phyloP scores from a whole-genome alignment of 2,888 invertebrate genomes.

The Andrena minutula region DNA sequence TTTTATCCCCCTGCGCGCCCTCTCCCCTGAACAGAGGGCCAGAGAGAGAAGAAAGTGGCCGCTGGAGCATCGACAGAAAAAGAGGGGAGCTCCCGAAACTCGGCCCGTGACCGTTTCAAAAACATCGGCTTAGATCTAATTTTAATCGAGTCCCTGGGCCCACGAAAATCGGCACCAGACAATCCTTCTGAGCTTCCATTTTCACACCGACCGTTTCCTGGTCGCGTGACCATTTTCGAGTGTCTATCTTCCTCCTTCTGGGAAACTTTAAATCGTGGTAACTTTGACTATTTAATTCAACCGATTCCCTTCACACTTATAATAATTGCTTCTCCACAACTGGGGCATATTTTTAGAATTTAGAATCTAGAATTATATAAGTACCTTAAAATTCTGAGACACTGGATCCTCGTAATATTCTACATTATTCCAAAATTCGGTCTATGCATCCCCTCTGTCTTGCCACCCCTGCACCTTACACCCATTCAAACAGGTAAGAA shows the following conservation, averaged over 20 bases:
- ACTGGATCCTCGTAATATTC: not conserved
- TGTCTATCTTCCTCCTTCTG: not conserved
- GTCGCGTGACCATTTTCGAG: slow-evolving; percentile 17
- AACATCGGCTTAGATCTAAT: slow-evolving; percentile 82
- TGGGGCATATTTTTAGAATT: not conserved
- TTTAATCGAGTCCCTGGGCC: slow-evolving; percentile 76
- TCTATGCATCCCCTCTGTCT: too few relatives aligned
- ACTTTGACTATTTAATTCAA: not conserved
- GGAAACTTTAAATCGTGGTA: not conserved
- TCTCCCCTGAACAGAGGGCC: slow-evolving; percentile 42
- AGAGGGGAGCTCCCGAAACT: slow-evolving; percentile 48
- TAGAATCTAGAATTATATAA: too few relatives aligned
- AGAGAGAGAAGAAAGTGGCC: slow-evolving; percentile 53
- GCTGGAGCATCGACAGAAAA: slow-evolving; percentile 40
- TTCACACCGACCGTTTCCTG: slow-evolving; percentile 18
- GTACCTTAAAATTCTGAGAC: not conserved
- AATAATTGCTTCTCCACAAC: not conserved
- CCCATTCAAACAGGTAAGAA: not conserved
- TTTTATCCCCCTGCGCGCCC: slow-evolving; percentile 66
- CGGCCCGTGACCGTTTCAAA: slow-evolving; percentile 72
- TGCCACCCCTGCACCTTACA: too few relatives aligned
- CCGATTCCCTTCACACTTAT: not conserved
- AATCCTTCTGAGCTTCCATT: slow-evolving; percentile 31
- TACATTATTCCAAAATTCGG: too few relatives aligned
- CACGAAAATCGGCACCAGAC: slow-evolving; percentile 21